Conservation (phyloP, 2,888 invertebrate genomes). For the Cosmia trapezina region DNA sequence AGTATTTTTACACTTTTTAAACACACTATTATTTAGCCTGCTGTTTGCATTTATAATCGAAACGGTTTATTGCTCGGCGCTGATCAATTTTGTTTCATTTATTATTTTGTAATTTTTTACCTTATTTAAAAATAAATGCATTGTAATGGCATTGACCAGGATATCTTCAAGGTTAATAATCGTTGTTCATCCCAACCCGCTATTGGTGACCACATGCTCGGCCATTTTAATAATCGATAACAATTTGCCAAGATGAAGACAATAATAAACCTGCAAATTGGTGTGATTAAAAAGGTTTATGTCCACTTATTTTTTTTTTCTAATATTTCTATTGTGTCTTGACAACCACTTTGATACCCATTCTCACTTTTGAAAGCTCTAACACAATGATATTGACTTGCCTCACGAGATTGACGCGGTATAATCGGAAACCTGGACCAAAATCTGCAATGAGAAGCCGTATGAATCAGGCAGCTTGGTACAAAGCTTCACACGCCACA, state of each 20-base stretch:
- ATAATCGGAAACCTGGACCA: not conserved
- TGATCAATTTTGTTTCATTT: not conserved
- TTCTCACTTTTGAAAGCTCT: not conserved
- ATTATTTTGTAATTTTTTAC: not conserved
- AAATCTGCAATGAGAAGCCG: not conserved
- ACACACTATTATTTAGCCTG: not conserved
- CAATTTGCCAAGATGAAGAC: conserved; percentile 6
- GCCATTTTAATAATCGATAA: conserved; percentile 19
- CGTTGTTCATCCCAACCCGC: not conserved
- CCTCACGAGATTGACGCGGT: not conserved
- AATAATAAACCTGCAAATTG: not conserved
- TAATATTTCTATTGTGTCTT: not conserved
- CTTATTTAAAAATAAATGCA: conserved; percentile 7
- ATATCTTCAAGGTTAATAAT: conserved; percentile 35
- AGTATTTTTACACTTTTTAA: not conserved
- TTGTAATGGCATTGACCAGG: conserved; percentile 50
- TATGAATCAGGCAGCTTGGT: not conserved
- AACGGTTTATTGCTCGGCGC: not conserved
- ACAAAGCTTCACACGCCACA: not conserved
- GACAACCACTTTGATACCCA: conserved; percentile 3
- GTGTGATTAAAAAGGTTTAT: not conserved
- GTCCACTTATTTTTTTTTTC: not conserved
- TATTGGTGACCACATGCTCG: conserved; percentile 24
- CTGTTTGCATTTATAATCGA: not conserved
- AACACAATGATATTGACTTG: not conserved